Percentiles rank a stretch among this genome's conserved stretches.
These are phyloP conservation scores for Nannoperca obscura DNA, from an alignment of 2,797 vertebrate genomes.

Conservation along the genomic window DNA sequence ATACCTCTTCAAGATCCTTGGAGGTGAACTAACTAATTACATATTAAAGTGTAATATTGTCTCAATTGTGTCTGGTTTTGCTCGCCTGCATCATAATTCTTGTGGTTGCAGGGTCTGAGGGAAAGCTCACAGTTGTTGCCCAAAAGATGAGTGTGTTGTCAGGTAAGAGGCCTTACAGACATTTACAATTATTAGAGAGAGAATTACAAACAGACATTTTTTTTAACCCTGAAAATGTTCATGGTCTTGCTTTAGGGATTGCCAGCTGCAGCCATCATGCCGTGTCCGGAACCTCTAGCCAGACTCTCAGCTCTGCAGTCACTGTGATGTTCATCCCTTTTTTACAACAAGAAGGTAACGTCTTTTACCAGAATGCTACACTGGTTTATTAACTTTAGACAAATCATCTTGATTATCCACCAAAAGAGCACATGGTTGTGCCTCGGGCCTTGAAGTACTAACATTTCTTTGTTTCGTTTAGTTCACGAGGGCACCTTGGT, in stretches of 20 bases:
- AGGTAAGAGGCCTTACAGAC: constrained; percentile 82
- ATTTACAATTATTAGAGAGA: neutral
- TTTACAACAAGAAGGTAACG: constrained; percentile 95
- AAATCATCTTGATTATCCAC: neutral
- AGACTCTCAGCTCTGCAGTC: constrained; percentile 89
- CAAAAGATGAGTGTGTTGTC: constrained; percentile 98
- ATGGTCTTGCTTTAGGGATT: constrained; percentile 85
- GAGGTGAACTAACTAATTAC: constrained; percentile 83
- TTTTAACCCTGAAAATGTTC: neutral
- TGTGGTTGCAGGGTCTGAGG: constrained; percentile 91
- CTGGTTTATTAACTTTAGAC: neutral
- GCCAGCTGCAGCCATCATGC: constrained; percentile 94
- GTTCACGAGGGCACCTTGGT: constrained; percentile 96
- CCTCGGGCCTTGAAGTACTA: neutral
- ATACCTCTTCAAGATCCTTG: constrained; percentile 94
- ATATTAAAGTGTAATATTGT: neutral
- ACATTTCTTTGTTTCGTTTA: constrained; percentile 57
- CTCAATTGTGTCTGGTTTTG: neutral
- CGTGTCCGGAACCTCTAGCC: constrained; percentile 92
- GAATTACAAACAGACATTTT: neutral
- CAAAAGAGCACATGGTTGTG: neutral
- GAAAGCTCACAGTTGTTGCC: constrained; percentile 93
- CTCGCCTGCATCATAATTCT: constrained; percentile 1
- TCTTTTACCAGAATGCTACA: neutral
- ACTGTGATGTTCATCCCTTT: constrained; percentile 95